A percentile compares a stretch with the other conserved stretches of the same genome.
These are phyloP conservation scores for Psilopsiagon aymara DNA, from an alignment of 2,113 vertebrate species.

Conservation along the genomic window DNA sequence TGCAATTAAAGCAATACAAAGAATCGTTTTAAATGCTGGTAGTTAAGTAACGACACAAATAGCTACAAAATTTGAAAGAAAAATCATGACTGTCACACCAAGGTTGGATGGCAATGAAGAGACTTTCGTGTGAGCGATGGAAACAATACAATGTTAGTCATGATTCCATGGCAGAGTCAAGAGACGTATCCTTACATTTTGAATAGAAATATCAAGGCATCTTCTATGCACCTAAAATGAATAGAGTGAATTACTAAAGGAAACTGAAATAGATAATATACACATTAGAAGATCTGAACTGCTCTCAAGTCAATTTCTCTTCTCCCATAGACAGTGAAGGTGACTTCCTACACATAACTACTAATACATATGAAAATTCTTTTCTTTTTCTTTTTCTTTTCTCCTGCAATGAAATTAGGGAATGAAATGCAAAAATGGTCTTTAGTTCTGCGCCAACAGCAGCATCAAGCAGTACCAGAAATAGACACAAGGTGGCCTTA, in stretches of 20 bases:
- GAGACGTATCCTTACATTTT: neutral
- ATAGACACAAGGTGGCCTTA: neutral
- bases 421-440: neutral
- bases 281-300: neutral
- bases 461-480: neutral
- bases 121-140: neutral
- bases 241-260: neutral
- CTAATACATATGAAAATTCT: neutral
- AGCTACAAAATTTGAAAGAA: neutral
- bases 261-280: neutral
- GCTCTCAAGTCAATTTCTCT: neutral
- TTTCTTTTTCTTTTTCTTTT: neutral
- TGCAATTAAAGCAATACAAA: neutral
- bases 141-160: neutral
- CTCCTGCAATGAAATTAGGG: neutral
- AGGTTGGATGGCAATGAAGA: neutral
- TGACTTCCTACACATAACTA: neutral
- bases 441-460: neutral
- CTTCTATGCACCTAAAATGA: neutral
- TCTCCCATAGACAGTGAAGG: neutral
- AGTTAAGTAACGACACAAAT: neutral
- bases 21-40: neutral
- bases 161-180: neutral
- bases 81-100: neutral
- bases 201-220: neutral